A percentile compares a stretch with the other conserved stretches of the same genome.
These are phyloP conservation scores for Nasonia longicornis DNA, from an alignment of 1,140 invertebrate species.

Conservation along the genomic window DNA sequence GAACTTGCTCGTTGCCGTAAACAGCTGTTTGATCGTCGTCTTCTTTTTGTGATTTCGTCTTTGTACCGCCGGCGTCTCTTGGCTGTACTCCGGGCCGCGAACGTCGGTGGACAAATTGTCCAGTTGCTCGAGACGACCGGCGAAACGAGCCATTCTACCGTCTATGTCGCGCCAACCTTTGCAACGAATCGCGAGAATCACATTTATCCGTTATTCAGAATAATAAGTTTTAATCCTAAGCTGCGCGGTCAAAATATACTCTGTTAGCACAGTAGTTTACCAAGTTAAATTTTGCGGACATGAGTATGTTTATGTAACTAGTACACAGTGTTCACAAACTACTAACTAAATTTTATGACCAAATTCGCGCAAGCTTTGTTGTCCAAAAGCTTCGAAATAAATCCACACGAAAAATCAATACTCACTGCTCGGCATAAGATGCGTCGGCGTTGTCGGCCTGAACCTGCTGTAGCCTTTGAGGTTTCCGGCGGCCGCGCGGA, in stretches of 20 bases:
- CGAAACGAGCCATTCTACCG: conserved; percentile 75
- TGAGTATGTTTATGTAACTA: not conserved
- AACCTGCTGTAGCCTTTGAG: conserved; percentile 90
- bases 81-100: conserved; percentile 72
- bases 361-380: not conserved
- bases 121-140: conserved; percentile 78
- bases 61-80: conserved; percentile 73
- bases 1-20: conserved; percentile 94
- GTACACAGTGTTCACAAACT: not conserved
- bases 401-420: not conserved
- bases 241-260: not conserved
- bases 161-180: conserved; percentile 86
- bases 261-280: not conserved
- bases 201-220: not conserved
- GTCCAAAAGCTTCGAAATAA: not conserved
- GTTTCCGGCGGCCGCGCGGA: conserved; percentile 88
- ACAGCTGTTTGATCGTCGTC: conserved; percentile 93
- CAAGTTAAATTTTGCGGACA: not conserved
- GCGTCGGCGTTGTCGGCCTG: conserved; percentile 79
- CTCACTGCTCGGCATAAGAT: conserved; percentile 91
- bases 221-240: not conserved
- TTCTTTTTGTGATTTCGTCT: conserved; percentile 82
- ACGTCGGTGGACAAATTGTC: conserved; percentile 83
- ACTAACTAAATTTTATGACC: not conserved
- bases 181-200: not conserved